Evolutionary conservation across 1,140 invertebrate species (phyloP), one percentile per base, ranked within the genome.

Genomic region (Venustaconcha ellipsiformis): DNA sequence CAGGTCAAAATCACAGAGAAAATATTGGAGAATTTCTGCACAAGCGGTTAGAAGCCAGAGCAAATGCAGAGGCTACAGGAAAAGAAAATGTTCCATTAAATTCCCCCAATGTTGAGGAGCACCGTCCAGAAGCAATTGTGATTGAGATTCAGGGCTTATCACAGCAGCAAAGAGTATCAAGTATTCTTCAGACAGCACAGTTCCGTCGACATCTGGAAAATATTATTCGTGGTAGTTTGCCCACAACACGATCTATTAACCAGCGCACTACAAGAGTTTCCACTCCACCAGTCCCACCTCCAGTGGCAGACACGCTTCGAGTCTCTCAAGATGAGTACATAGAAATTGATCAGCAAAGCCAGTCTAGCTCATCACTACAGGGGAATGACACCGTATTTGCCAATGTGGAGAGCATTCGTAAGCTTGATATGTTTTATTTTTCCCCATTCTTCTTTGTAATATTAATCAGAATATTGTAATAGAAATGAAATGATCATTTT

Each of bases 91-190:
- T 80, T 56, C 80, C 82, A 18, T 74, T 80, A 2, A 86, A 84
- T 71, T 72, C 74, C 56, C 74, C 80, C 55, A 69, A 70, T 80
- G 83, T 84, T 63, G 83, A 84, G 67, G 82, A 83, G 57, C 86
- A 87, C 63, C 69, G 87, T 57, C 87, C 87, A 18, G 85, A 88
- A 57, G 72, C 84, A 14, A 78, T 88, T 26, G 78, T 86, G 0
- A 83, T 88, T 14, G 87, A 88, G 72, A 86, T 88, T 6, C 78
- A 84, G 67, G 80, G 82, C 30, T 62, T 88, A 57, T 78, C 83
- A 15, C 83, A 88, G 58, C 78, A 81, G 18, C 78, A 82, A 2
- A 79, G 83, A 20, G 87, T 88, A 8, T 85, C 85, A 18, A 83
- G 82, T 37, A 66, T 84, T 14, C 77, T 88, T 1, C 83, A 85